Evolutionary conservation across 2,113 vertebrate species (phyloP).

Genomic region (Shinisaurus crocodilurus): DNA sequence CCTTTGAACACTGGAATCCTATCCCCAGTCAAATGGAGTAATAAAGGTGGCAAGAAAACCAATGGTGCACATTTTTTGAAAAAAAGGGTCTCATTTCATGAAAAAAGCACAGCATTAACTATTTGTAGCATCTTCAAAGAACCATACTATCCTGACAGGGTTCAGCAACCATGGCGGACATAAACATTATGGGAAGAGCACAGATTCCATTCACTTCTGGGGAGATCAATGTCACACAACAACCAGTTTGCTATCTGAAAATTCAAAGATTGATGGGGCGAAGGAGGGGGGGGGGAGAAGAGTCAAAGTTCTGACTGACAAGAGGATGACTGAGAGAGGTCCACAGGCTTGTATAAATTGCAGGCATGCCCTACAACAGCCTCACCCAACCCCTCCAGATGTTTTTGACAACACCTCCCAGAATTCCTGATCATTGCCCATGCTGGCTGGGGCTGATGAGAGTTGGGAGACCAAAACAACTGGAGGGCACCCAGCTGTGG

Average conservation of each 20-base stretch:
- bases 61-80: too few species aligned
- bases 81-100: not conserved
- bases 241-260: not conserved
- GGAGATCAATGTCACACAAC: not conserved
- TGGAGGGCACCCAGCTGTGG: too few species aligned
- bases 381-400: too few species aligned
- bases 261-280: not conserved
- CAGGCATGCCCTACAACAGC: too few species aligned
- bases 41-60: not conserved
- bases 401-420: too few species aligned
- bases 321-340: not conserved
- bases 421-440: too few species aligned
- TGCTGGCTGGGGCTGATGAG: too few species aligned
- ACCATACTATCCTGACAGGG: too few species aligned
- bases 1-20: not conserved
- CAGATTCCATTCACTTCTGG: not conserved
- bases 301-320: too few species aligned
- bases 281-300: too few species aligned
- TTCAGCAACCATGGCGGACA: not conserved
- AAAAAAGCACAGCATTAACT: not conserved
- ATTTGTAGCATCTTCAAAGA: not conserved
- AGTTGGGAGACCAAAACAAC: too few species aligned
- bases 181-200: not conserved
- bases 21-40: not conserved
- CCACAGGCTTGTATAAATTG: too few species aligned